Conservation (phyloP, 2,797 vertebrate species). For the Ataeniobius toweri region DNA sequence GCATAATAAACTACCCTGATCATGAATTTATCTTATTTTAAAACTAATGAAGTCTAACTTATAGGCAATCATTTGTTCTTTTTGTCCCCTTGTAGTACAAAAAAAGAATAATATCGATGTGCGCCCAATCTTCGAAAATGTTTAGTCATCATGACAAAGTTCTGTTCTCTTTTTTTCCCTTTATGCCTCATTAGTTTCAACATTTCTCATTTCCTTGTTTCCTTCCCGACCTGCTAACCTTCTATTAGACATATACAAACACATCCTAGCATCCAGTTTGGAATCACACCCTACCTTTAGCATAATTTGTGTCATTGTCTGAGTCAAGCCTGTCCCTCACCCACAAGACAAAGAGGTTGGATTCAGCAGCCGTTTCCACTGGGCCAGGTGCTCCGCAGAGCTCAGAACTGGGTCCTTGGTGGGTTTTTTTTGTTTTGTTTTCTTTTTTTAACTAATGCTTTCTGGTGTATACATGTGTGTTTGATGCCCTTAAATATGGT, state of each 20-base stretch:
- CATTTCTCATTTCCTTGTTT: conserved; percentile 36
- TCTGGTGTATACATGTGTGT: conserved; percentile 27
- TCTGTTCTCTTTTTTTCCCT: conserved; percentile 8
- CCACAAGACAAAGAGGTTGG: conserved; percentile 61
- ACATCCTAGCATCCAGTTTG: conserved; percentile 39
- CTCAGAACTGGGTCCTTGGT: conserved; percentile 49
- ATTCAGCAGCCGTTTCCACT: conserved; percentile 56
- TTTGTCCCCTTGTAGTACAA: too few species aligned
- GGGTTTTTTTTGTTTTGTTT: conserved; percentile 21
- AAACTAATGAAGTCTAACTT: conserved; percentile 38
- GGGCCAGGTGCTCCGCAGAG: conserved; percentile 69
- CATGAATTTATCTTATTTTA: too few species aligned
- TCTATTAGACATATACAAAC: conserved; percentile 26
- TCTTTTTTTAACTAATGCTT: conserved; percentile 31
- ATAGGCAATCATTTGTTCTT: conserved; percentile 4
- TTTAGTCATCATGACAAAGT: conserved; percentile 25
- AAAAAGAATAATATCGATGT: too few species aligned
- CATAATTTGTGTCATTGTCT: conserved; percentile 63
- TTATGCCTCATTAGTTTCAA: conserved; percentile 36
- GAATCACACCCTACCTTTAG: conserved; percentile 56
- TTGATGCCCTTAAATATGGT: conserved; percentile 81
- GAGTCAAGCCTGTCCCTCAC: conserved; percentile 39
- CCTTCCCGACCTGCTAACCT: conserved; percentile 54
- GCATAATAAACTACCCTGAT: too few species aligned
- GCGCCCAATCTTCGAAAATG: not conserved